These are phyloP conservation scores for Mixornis gularis DNA, from an alignment of 2,113 vertebrate species.

Conservation along the genomic window DNA sequence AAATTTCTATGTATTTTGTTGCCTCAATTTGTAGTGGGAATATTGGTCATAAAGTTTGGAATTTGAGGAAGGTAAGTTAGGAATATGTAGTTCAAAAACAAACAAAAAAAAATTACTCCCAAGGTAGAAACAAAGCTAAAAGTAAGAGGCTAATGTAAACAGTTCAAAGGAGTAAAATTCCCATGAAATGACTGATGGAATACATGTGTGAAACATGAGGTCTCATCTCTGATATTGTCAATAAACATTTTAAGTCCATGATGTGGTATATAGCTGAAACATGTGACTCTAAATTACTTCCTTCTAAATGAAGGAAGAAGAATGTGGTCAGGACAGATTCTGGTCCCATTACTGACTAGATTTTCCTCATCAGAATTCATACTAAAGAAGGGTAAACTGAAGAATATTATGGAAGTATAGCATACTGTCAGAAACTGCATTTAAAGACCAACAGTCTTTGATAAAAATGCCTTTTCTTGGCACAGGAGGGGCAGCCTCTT, in stretches of 20 bases:
- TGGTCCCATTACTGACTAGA: not conserved
- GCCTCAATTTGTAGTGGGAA: not conserved
- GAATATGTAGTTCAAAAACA: not conserved
- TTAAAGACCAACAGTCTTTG: not conserved
- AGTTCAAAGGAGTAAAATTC: not conserved
- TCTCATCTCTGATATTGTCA: not conserved
- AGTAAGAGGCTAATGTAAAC: not conserved
- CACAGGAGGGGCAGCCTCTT: not conserved
- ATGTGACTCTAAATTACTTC: not conserved
- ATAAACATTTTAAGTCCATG: not conserved
- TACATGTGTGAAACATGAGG: accelerated
- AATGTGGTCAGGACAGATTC: not conserved
- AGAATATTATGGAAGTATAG: not conserved
- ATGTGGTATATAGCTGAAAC: not conserved
- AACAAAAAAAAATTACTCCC: not conserved
- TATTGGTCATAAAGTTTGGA: not conserved
- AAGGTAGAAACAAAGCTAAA: not conserved
- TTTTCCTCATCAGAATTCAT: not conserved
- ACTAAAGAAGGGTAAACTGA: not conserved
- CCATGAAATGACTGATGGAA: not conserved
- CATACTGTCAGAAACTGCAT: not conserved
- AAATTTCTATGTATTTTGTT: not conserved
- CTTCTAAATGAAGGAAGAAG: not conserved
- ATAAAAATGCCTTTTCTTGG: not conserved
- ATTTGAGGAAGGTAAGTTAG: not conserved